These are phyloP conservation scores for Aurelia aurita complex sp. Pacific DNA, from an alignment of 30 jellyfish, hydroid and myxozoan genomes.

Conservation along the genomic window DNA sequence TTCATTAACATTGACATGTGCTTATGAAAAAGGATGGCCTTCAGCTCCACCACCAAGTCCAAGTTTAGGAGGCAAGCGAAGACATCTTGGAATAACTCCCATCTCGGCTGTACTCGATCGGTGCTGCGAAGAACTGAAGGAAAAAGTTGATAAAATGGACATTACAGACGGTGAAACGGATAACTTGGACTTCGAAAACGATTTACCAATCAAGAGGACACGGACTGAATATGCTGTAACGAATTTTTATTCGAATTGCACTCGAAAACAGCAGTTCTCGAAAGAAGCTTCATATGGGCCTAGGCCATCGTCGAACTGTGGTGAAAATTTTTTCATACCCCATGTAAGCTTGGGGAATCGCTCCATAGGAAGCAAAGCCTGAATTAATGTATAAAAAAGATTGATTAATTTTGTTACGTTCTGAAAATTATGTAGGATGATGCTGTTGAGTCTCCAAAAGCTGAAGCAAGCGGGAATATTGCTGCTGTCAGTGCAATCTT, in stretches of 20 bases:
- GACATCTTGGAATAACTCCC: constrained; percentile 41
- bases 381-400: background rate
- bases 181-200: constrained; percentile 3
- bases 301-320: constrained; percentile 49
- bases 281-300: constrained; percentile 48
- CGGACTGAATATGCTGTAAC: constrained; percentile 43
- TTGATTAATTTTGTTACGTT: no score
- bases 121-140: constrained; percentile 77
- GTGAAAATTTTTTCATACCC: constrained; percentile 10
- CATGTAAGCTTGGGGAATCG: constrained; percentile 14
- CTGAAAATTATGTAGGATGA: no score
- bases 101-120: constrained; percentile 56
- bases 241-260: constrained; percentile 17
- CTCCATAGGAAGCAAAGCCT: constrained; percentile 59
- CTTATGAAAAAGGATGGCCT: constrained; percentile 64
- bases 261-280: constrained; percentile 12
- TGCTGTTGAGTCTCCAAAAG: no score
- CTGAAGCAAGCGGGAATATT: no score
- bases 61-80: constrained; percentile 76
- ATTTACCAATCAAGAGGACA: constrained; percentile 59
- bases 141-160: constrained; percentile 61
- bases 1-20: background rate
- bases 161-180: constrained; percentile 23
- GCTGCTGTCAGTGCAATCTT: no score
- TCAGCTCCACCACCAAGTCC: constrained; percentile 92